phyloP scores from a whole-genome alignment of 2,888 invertebrate species.

The Netelia virgata region DNA sequence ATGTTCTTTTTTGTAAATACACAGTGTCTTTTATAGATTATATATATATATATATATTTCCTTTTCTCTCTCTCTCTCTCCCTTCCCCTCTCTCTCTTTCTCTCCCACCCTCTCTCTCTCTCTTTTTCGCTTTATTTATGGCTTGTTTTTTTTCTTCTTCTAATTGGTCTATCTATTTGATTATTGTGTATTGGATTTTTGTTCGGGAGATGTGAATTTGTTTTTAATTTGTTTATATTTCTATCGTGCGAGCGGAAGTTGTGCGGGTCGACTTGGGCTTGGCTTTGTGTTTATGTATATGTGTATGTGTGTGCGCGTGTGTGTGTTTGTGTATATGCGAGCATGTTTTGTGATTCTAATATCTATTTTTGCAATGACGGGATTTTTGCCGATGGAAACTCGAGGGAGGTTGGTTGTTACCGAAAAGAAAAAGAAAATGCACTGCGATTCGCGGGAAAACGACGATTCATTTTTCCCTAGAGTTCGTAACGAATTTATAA shows the following conservation, averaged over 20 bases:
- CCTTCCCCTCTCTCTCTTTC: no score
- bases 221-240: background rate
- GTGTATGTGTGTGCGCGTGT: background rate
- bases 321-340: background rate
- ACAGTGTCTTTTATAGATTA: background rate
- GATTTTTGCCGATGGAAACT: constrained; percentile 30
- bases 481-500: background rate
- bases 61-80: no score
- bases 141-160: constrained; percentile 32
- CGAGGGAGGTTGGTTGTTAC: constrained; percentile 37
- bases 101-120: background rate
- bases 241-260: background rate
- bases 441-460: constrained; percentile 6
- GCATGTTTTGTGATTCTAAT: background rate
- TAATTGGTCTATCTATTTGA: constrained; percentile 2
- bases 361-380: background rate
- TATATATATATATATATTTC: background rate
- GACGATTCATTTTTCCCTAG: constrained; percentile 10
- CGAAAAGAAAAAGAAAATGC: constrained; percentile 4
- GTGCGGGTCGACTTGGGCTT: background rate
- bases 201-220: background rate
- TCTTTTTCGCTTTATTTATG: constrained; percentile 24
- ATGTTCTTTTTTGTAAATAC: constrained; percentile 1
- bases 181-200: constrained; percentile 13
- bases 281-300: background rate